A percentile compares a stretch with the other conserved stretches of the same genome.
These are phyloP conservation scores for Temnothorax curvispinosus DNA, from an alignment of 1,140 invertebrate species.

Conservation along the genomic window DNA sequence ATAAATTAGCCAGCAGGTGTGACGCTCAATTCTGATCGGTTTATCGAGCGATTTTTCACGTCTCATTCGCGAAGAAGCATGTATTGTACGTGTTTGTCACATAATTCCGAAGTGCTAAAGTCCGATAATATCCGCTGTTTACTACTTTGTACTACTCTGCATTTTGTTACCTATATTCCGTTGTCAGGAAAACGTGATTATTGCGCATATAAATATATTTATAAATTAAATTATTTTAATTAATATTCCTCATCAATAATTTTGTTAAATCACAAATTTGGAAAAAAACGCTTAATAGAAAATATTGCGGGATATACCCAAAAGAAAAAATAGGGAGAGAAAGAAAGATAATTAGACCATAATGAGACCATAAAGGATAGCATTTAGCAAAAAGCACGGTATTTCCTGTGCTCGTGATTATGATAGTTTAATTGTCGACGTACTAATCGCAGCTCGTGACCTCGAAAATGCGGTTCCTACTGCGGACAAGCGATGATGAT, in stretches of 20 bases:
- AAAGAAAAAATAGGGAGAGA: not conserved
- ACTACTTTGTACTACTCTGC: not conserved
- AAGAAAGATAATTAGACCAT: not conserved
- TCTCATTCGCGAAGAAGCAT: constrained; percentile 9
- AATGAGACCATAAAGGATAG: not conserved
- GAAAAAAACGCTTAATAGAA: not conserved
- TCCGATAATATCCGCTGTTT: not conserved
- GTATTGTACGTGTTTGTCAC: not conserved
- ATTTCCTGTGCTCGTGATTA: constrained; percentile 39
- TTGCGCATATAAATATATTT: not conserved
- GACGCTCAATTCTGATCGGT: constrained; percentile 69
- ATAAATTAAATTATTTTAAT: not conserved
- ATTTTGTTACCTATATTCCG: not conserved
- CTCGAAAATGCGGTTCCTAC: not conserved
- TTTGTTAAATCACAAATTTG: not conserved
- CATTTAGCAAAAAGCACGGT: not conserved
- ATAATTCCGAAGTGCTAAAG: not conserved
- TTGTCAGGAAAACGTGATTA: not conserved
- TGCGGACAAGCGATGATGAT: constrained; percentile 23
- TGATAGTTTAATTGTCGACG: constrained; percentile 33
- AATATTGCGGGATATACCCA: not conserved
- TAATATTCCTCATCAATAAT: not conserved
- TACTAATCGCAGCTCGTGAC: constrained; percentile 46
- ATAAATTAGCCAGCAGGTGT: constrained; percentile 73
- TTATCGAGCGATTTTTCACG: constrained; percentile 33